Percentiles rank a stretch among this genome's conserved stretches.
These are phyloP conservation scores for Brotula barbata DNA, from an alignment of 2,797 vertebrate species.

Conservation along the genomic window DNA sequence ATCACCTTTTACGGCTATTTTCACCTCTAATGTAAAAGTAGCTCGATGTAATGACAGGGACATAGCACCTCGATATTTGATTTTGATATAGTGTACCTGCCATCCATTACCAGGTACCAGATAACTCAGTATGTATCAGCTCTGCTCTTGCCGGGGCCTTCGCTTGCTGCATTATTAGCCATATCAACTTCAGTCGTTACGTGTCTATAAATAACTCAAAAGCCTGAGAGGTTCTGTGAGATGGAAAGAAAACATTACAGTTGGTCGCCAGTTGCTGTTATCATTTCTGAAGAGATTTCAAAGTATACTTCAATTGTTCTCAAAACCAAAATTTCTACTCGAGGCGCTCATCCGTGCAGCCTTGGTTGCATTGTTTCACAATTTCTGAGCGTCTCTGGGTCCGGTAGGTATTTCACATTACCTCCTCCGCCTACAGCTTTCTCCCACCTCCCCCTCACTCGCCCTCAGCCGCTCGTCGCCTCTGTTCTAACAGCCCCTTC, in stretches of 20 bases:
- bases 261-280: neutral
- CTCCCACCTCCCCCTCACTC: constrained; percentile 71
- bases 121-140: constrained; percentile 8
- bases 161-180: constrained; percentile 41
- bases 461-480: constrained; percentile 69
- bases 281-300: constrained; percentile 34
- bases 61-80: too few species aligned
- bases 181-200: constrained; percentile 12
- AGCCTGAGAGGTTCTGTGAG: constrained; percentile 40
- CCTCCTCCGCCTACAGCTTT: constrained; percentile 61
- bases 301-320: constrained; percentile 5
- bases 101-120: neutral
- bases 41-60: too few species aligned
- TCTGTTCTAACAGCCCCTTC: constrained; percentile 69
- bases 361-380: constrained; percentile 28
- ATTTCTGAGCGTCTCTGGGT: constrained; percentile 33
- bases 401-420: constrained; percentile 50
- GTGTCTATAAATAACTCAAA: constrained; percentile 57
- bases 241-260: constrained; percentile 2
- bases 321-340: too few species aligned
- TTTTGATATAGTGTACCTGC: too few species aligned
- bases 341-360: neutral
- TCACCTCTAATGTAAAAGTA: too few species aligned
- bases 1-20: too few species aligned
- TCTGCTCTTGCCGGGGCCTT: constrained; percentile 49